Conservation (phyloP, 2,113 vertebrate species). For the Charadrius vociferus region DNA sequence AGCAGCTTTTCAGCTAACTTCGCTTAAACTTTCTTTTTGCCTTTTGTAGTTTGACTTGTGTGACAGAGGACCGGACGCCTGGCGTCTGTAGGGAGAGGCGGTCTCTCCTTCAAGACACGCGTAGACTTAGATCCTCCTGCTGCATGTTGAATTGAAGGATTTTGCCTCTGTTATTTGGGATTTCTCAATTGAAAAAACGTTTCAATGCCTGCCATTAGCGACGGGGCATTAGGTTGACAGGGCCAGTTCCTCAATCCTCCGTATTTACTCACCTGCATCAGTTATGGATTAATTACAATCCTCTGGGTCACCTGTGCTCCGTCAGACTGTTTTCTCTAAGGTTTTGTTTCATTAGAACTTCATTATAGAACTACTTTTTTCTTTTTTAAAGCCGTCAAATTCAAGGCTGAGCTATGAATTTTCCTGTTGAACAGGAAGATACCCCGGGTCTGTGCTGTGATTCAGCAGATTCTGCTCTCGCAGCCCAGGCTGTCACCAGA, state of each 20-base stretch:
- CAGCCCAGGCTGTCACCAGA: conserved; percentile 29
- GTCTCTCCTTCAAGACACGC: background rate
- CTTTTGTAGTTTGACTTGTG: background rate
- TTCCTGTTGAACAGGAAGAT: background rate
- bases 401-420: background rate
- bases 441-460: conserved; percentile 2
- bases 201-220: background rate
- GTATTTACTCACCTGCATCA: background rate
- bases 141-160: background rate
- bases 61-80: background rate
- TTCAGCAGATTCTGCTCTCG: conserved; percentile 44
- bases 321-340: background rate
- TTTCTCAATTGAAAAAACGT: conserved; percentile 14
- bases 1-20: conserved; percentile 38
- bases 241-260: background rate
- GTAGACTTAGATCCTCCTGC: background rate
- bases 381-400: background rate
- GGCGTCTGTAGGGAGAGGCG: background rate
- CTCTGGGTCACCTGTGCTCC: background rate
- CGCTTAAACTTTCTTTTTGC: background rate
- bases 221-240: background rate
- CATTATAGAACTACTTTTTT: background rate
- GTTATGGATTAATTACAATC: conserved; percentile 7
- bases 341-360: conserved; percentile 33
- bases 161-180: conserved; percentile 9